Evolutionary conservation across 2,113 vertebrate species (phyloP).

Genomic region (Antigone vipio): DNA sequence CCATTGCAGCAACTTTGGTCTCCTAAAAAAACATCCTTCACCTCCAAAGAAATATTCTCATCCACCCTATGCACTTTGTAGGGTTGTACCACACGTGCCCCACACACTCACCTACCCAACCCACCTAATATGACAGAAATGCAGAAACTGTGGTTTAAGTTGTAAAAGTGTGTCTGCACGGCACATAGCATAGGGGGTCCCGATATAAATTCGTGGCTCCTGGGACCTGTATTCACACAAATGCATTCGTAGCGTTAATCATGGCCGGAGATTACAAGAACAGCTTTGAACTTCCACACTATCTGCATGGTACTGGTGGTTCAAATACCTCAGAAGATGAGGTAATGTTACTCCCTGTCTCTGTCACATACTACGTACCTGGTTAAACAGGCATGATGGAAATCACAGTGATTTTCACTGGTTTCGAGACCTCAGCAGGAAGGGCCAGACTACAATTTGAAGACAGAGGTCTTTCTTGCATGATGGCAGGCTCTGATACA

Average conservation of each 20-base stretch:
- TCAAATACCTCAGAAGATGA: neutral
- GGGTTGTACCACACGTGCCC: neutral
- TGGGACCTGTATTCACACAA: neutral
- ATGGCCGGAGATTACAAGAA: neutral
- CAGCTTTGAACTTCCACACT: neutral
- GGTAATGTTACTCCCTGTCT: neutral
- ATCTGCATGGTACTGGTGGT: too few relatives aligned
- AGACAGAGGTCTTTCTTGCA: neutral
- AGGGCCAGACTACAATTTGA: neutral
- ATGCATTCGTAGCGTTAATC: neutral
- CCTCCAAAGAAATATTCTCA: neutral
- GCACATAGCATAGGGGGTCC: rapidly evolving
- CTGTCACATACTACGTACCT: neutral
- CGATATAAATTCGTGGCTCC: neutral
- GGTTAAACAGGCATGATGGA: neutral
- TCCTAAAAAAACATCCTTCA: neutral
- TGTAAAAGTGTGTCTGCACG: neutral
- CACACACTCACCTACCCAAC: neutral
- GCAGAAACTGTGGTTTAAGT: neutral
- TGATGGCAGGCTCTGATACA: neutral
- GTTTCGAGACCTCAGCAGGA: neutral
- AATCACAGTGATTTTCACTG: neutral
- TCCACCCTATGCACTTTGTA: neutral
- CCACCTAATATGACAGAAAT: too few relatives aligned
- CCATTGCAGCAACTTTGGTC: neutral